A percentile compares a stretch with the other conserved stretches of the same genome.
phyloP scores from a whole-genome alignment of 2,888 invertebrate species.

The Alloplasta piceator region DNA sequence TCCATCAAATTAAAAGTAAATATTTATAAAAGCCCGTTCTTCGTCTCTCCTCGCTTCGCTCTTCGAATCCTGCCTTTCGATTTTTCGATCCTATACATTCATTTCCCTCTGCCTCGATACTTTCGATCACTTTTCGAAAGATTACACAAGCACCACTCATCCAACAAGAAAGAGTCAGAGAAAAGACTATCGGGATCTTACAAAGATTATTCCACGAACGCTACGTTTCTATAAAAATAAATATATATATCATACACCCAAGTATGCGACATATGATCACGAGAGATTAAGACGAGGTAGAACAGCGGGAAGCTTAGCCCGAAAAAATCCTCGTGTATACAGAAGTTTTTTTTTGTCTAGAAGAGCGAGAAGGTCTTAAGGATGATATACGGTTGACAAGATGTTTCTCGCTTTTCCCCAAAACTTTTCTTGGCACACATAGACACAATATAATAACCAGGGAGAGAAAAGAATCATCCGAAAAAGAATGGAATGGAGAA shows the following conservation, averaged over 20 bases:
- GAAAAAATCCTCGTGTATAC: slow-evolving; percentile 45
- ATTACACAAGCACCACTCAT: slow-evolving; percentile 1
- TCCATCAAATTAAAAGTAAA: slow-evolving; percentile 70
- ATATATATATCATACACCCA: slow-evolving; percentile 26
- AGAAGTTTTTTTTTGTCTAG: slow-evolving; percentile 26
- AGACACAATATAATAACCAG: slow-evolving; percentile 20
- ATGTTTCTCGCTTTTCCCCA: slow-evolving; percentile 46
- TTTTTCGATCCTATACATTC: slow-evolving; percentile 61
- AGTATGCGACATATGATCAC: background rate
- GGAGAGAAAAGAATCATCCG: slow-evolving; percentile 23
- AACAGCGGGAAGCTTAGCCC: slow-evolving; percentile 41
- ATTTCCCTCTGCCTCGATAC: slow-evolving; percentile 29
- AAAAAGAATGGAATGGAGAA: background rate
- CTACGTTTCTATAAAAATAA: slow-evolving; percentile 23
- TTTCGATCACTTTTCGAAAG: background rate
- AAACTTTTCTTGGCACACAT: slow-evolving; percentile 42
- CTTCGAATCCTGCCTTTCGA: slow-evolving; percentile 29
- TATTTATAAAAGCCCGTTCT: slow-evolving; percentile 64
- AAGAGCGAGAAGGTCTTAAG: slow-evolving; percentile 42
- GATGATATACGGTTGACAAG: slow-evolving; percentile 64
- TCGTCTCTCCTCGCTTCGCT: slow-evolving; percentile 16
- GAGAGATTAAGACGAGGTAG: slow-evolving; percentile 1
- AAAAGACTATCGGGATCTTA: background rate
- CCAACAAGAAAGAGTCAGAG: slow-evolving; percentile 1
- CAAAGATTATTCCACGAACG: slow-evolving; percentile 28